Conservation (phyloP, 2,113 vertebrate species). For the Zapornia atra region DNA sequence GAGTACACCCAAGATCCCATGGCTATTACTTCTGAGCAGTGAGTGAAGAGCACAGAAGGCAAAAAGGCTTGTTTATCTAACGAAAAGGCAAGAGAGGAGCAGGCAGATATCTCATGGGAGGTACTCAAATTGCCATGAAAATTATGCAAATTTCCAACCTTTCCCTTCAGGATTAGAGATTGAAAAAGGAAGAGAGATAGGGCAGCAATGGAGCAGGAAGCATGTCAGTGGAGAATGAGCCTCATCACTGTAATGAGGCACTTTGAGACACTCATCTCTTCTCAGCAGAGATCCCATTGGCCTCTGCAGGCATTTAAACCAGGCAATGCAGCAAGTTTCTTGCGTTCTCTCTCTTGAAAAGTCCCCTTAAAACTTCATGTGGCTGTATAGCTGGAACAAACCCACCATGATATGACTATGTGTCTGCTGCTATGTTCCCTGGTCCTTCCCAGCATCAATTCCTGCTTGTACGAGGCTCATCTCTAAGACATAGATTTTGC, state of each 20-base stretch:
- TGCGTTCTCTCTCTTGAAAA: neutral
- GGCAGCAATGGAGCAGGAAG: neutral
- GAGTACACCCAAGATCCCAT: neutral
- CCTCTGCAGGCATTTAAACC: neutral
- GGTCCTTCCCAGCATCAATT: neutral
- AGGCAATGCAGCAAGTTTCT: neutral
- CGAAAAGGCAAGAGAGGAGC: neutral
- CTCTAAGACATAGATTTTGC: neutral
- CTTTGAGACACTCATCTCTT: neutral
- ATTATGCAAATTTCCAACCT: slow-evolving; percentile 20
- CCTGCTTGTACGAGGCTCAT: neutral
- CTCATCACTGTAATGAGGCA: slow-evolving; percentile 23
- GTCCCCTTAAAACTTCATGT: neutral
- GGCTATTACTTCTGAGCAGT: neutral
- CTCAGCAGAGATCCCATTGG: neutral
- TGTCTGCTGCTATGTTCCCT: fast-evolving
- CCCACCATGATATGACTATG: neutral
- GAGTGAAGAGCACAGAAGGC: neutral
- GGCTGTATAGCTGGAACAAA: neutral
- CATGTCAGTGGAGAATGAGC: neutral
- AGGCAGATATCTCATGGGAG: neutral
- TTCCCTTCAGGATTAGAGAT: slow-evolving; percentile 10
- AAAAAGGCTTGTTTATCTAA: neutral
- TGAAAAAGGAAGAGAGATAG: neutral
- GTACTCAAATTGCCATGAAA: neutral